Evolutionary conservation across 2,797 vertebrate species (phyloP).

Genomic region (Pipistrellus nathusii): DNA sequence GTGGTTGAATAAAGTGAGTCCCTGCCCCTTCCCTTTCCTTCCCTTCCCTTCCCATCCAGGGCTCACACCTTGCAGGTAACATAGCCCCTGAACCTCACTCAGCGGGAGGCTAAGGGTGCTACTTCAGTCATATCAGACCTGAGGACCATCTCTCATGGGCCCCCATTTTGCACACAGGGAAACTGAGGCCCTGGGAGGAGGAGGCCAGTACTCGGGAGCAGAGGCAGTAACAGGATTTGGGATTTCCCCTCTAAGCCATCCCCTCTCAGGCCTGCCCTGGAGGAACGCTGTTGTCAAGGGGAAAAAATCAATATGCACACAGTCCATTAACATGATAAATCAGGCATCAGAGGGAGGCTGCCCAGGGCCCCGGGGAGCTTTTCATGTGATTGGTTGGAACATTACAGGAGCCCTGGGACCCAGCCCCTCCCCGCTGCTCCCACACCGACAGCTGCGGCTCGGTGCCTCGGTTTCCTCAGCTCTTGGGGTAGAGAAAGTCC

Average conservation of each 20-base stretch:
- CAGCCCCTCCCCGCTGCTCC: neutral
- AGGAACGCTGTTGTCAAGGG: neutral
- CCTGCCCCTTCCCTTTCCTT: neutral
- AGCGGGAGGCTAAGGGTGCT: neutral
- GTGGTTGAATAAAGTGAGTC: neutral
- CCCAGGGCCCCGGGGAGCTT: neutral
- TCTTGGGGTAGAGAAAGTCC: neutral
- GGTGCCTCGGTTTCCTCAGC: neutral
- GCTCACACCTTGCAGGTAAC: neutral
- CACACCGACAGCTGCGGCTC: no score
- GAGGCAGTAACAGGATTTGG: neutral
- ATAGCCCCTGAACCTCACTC: neutral
- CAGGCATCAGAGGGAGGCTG: neutral
- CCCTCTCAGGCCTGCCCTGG: neutral
- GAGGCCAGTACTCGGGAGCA: neutral
- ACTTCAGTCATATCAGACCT: neutral
- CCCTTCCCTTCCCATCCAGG: neutral
- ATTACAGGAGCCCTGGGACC: neutral
- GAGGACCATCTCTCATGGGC: neutral
- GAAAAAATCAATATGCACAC: neutral
- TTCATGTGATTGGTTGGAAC: neutral
- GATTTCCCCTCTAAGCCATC: neutral
- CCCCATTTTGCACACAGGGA: conserved; percentile 16
- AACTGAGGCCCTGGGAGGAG: neutral
- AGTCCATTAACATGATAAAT: conserved; percentile 40